phyloP scores from a whole-genome alignment of 2,797 vertebrate species.

The Argyrosomus regius region DNA sequence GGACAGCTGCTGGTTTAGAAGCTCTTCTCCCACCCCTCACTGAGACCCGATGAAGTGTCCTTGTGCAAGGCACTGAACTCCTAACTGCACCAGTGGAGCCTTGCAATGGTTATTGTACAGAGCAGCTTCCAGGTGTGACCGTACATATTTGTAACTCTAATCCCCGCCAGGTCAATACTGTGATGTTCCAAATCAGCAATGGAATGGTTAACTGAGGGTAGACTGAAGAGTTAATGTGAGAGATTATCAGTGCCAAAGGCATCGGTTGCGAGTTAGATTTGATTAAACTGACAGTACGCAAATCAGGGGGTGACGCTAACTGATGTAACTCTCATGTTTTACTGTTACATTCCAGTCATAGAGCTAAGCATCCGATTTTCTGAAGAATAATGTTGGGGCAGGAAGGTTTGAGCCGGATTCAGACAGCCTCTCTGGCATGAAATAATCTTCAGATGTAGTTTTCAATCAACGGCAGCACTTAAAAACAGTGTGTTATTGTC shows the following conservation, averaged over 20 bases:
- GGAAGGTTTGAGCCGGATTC: background rate
- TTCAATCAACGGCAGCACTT: background rate
- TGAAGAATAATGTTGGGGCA: background rate
- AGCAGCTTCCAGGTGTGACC: slow-evolving; percentile 24
- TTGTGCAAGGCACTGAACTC: slow-evolving; percentile 37
- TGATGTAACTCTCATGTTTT: background rate
- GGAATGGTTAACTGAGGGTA: background rate
- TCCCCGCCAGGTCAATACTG: slow-evolving; percentile 13
- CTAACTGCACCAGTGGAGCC: slow-evolving; percentile 30
- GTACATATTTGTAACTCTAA: slow-evolving; percentile 5
- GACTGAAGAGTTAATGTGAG: background rate
- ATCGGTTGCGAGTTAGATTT: background rate
- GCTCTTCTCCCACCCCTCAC: background rate
- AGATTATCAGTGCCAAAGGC: slow-evolving; percentile 54
- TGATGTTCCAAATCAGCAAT: slow-evolving; percentile 18
- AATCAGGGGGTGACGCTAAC: background rate
- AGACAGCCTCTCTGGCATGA: background rate
- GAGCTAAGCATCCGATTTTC: background rate
- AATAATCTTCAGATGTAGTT: background rate
- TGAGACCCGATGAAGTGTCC: slow-evolving; percentile 30
- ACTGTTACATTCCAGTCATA: background rate
- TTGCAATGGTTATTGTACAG: background rate
- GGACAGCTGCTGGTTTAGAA: slow-evolving; percentile 24
- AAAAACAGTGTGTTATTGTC: background rate
- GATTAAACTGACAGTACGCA: background rate